These are phyloP conservation scores for Cinclus cinclus DNA, from an alignment of 2,113 vertebrate genomes.

Conservation along the genomic window DNA sequence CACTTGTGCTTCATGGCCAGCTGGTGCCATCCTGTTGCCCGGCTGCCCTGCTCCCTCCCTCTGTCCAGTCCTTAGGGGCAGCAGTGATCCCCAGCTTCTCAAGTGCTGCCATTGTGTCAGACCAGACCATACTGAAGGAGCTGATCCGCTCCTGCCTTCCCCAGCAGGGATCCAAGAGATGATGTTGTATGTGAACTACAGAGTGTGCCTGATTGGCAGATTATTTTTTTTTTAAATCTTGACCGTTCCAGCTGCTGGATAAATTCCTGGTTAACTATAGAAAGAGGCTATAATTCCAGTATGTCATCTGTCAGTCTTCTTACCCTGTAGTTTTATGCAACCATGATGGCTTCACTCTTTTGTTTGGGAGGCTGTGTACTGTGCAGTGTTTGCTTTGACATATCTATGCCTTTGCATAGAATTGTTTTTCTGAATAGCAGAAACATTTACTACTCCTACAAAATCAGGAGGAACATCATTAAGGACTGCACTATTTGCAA, in stretches of 20 bases:
- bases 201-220: neutral
- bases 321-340: neutral
- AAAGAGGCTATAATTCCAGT: neutral
- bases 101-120: neutral
- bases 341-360: neutral
- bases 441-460: neutral
- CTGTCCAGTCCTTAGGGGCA: neutral
- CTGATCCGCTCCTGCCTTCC: rapidly evolving
- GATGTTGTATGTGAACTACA: neutral
- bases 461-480: neutral
- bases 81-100: neutral
- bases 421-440: neutral
- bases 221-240: neutral
- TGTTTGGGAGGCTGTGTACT: neutral
- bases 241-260: neutral
- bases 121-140: rapidly evolving
- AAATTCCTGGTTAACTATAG: neutral
- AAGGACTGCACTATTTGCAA: neutral
- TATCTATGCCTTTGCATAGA: neutral
- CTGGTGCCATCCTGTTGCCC: neutral
- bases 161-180: neutral
- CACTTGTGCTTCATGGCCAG: neutral
- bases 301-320: neutral
- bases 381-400: neutral
- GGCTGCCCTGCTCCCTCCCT: neutral